Percentiles rank a stretch among this genome's conserved stretches.
phyloP scores from a whole-genome alignment of 2,797 vertebrate genomes.

The Eurystomus glaucurus region DNA sequence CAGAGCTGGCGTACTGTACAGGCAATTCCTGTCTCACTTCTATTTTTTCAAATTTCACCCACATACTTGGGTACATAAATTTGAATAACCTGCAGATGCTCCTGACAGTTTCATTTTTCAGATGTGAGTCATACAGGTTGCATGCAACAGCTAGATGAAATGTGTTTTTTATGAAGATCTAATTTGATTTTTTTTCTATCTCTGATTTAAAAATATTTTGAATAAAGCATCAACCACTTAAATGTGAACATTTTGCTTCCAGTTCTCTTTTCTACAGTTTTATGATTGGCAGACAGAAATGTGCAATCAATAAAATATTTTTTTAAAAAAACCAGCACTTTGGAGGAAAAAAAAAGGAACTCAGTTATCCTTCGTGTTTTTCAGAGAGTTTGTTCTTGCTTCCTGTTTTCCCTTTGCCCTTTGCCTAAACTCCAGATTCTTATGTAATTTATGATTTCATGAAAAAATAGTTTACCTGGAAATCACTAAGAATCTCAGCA shows the following conservation, averaged over 20 bases:
- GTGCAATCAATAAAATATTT: neutral
- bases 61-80: neutral
- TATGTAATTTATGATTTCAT: neutral
- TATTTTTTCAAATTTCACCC: neutral
- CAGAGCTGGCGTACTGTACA: neutral
- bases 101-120: neutral
- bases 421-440: neutral
- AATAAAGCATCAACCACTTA: neutral
- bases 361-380: neutral
- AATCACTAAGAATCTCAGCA: neutral
- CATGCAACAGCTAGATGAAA: neutral
- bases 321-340: neutral
- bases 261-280: neutral
- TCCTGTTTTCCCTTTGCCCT: neutral
- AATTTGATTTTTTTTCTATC: neutral
- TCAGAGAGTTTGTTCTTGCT: neutral
- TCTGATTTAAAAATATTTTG: neutral
- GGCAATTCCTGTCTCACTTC: neutral
- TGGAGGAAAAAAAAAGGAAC: neutral
- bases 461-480: neutral
- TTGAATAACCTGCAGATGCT: neutral
- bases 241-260: neutral
- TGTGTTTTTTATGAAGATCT: neutral
- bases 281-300: neutral
- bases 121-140: neutral